Conservation (phyloP, 2,797 vertebrate species). For the Cygnus olor region DNA sequence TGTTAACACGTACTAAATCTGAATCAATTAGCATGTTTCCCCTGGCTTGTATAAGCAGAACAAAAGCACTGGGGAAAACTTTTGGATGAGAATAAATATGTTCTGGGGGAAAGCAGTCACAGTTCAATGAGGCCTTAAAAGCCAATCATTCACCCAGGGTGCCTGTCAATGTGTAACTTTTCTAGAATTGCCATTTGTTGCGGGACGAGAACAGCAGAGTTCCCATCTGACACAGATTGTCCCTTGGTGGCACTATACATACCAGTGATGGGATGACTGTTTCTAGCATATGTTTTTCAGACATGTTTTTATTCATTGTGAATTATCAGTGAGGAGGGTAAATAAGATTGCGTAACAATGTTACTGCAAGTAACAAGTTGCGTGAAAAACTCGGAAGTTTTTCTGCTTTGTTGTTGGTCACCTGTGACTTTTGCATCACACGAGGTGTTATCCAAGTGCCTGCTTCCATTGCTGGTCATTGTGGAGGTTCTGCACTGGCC, state of each 20-base stretch:
- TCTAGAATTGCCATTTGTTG: background rate
- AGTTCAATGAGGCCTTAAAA: background rate
- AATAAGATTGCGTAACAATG: background rate
- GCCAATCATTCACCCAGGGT: background rate
- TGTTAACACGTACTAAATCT: constrained; percentile 14
- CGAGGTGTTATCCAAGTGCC: background rate
- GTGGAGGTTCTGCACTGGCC: background rate
- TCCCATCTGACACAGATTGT: background rate
- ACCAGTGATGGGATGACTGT: background rate
- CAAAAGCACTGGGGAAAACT: constrained; percentile 7
- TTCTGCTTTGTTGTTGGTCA: background rate
- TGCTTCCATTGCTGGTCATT: background rate
- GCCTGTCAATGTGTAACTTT: constrained; percentile 7
- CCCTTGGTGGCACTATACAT: background rate
- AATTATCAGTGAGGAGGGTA: background rate
- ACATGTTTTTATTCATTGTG: background rate
- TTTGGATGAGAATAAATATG: background rate
- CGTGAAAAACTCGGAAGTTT: background rate
- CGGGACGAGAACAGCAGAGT: background rate
- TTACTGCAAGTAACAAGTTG: background rate
- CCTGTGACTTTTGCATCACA: background rate
- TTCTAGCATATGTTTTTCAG: background rate
- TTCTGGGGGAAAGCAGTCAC: background rate
- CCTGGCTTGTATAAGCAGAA: background rate
- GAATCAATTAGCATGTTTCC: background rate